Conservation (phyloP, 2,797 vertebrate species). For the Liparis tanakae region DNA sequence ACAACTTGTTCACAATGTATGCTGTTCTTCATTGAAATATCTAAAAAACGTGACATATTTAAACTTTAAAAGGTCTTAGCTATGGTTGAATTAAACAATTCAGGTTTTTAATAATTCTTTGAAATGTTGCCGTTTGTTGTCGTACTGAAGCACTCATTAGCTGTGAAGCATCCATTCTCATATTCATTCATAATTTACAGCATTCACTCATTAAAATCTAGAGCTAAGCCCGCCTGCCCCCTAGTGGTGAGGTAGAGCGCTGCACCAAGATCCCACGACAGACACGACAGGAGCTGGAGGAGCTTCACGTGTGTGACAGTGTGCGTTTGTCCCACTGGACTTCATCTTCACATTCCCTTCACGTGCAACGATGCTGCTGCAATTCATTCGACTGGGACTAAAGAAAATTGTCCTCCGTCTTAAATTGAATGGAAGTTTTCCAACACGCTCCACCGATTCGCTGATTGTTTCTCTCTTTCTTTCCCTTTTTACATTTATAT, state of each 20-base stretch:
- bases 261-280: neutral
- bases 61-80: neutral
- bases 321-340: constrained; percentile 24
- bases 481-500: constrained; percentile 28
- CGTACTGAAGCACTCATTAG: neutral
- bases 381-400: constrained; percentile 28
- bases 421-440: constrained; percentile 8
- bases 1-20: neutral
- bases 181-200: neutral
- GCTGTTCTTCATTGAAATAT: constrained; percentile 6
- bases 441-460: constrained; percentile 21
- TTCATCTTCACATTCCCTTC: constrained; percentile 22
- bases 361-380: constrained; percentile 3
- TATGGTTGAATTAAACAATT: neutral
- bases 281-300: constrained; percentile 2
- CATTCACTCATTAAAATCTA: neutral
- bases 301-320: constrained; percentile 14
- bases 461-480: constrained; percentile 27
- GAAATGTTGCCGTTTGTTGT: constrained; percentile 7
- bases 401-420: neutral
- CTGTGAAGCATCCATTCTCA: constrained; percentile 18
- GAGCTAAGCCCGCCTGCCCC: neutral
- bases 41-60: neutral
- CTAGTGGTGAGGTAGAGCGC: neutral
- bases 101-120: no score